Evolutionary conservation across 2,888 invertebrate species (phyloP), one percentile per base, ranked within the genome.

Genomic region (Catotricha subobsoleta): DNA sequence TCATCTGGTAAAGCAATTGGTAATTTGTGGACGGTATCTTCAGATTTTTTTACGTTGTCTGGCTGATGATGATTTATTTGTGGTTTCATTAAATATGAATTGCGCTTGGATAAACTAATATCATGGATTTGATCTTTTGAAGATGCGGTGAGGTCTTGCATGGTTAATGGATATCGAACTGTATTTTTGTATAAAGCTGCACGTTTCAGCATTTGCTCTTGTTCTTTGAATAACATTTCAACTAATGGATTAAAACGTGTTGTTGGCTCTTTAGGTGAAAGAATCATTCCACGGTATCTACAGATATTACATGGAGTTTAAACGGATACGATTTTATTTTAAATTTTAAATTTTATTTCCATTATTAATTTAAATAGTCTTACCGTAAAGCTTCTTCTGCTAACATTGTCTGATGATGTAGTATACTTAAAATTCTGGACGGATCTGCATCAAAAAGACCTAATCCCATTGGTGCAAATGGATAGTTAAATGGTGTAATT

Each of bases 371-470:
- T 13, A 13, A 8, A 19, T 19, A 34, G n/a, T n/a, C 23, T 9
- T 41, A 63, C 62, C 60, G 56, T 46, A 63, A 53, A 42, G 63
- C 60, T 49, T 63, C 63, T 48, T 63, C 63, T 44, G 63, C 60
- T 44, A 63, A 51, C 52, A 62, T 55, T 46, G 62, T 60, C 53
- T 63, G 63, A 46, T 63, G 68, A 50, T 69, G 69, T 50, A 71
- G 58, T 47, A 70, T 58, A 47, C 66, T 68, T 46, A 69, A 61
- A 39, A 71, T 62, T 49, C 70, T 64, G 52, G 69, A 68, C 51
- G 69, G 65, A 59, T 63, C 63, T 45, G 61, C 58, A 51, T 64
- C 64, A 48, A 63, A 62, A 43, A 62, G 54, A 53, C 60, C 59
- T 47, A 60, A 50, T 40, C 61, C 60, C 46, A 62, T 54, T 12